These are phyloP conservation scores for Heteractis magnifica DNA, from an alignment of 92 coral and sea anemone species.

Conservation along the genomic window DNA sequence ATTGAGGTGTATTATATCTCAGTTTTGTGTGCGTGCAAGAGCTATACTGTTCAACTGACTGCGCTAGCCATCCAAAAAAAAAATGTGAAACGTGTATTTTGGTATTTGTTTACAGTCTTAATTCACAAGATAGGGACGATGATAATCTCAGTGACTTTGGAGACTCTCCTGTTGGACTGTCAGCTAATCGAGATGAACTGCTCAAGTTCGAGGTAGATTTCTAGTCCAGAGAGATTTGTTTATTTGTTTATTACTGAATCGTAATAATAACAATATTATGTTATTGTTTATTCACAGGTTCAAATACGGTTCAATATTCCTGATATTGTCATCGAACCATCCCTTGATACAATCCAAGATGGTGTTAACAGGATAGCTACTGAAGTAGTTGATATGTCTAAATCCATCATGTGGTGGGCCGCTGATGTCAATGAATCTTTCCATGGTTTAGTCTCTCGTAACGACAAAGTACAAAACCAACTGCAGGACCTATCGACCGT, in stretches of 20 bases:
- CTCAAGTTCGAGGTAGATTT: conserved; percentile 63
- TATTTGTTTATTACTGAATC: too few species aligned
- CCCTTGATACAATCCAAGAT: conserved; percentile 70
- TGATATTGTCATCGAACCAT: conserved; percentile 85
- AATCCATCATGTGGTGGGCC: conserved; percentile 97
- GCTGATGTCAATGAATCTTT: conserved; percentile 92
- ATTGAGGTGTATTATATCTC: too few species aligned
- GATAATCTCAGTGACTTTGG: conserved; percentile 50
- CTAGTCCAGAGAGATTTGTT: too few species aligned
- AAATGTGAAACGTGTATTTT: not conserved
- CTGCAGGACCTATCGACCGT: conserved; percentile 67
- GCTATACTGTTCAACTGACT: too few species aligned
- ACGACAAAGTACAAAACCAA: conserved; percentile 54
- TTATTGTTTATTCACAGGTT: conserved; percentile 41
- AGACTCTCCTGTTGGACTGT: conserved; percentile 51
- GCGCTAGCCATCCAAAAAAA: too few species aligned
- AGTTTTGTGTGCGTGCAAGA: too few species aligned
- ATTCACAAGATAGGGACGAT: conserved; percentile 8
- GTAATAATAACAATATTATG: not conserved
- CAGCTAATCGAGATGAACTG: conserved; percentile 54
- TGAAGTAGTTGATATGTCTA: conserved; percentile 74
- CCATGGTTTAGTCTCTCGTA: conserved; percentile 67
- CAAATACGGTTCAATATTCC: conserved; percentile 90
- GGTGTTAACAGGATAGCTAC: conserved; percentile 77
- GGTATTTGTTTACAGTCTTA: not conserved